phyloP scores from a whole-genome alignment of 2,113 vertebrate species.

The Halcyon malimbica region DNA sequence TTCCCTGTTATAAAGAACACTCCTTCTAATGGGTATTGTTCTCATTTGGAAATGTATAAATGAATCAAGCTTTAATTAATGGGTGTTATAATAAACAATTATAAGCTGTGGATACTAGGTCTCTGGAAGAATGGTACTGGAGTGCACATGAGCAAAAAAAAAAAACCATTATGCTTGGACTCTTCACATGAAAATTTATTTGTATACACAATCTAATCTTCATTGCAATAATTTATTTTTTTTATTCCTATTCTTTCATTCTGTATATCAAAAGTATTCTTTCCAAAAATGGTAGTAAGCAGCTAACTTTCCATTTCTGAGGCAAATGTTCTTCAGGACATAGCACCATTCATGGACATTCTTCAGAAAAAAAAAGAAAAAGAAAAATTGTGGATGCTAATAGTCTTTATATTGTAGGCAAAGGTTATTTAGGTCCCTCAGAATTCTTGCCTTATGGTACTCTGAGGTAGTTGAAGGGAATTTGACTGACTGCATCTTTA shows the following conservation, averaged over 20 bases:
- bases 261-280: not conserved
- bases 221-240: not conserved
- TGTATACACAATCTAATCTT: not conserved
- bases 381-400: not conserved
- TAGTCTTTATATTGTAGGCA: not conserved
- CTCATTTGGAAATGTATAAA: not conserved
- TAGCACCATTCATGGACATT: not conserved
- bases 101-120: not conserved
- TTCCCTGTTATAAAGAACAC: not conserved
- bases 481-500: not conserved
- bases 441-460: not conserved
- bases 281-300: not conserved
- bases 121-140: not conserved
- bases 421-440: not conserved
- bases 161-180: rapidly evolving
- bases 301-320: not conserved
- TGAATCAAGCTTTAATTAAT: not conserved
- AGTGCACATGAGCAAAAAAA: not conserved
- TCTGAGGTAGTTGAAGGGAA: not conserved
- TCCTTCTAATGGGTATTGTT: not conserved
- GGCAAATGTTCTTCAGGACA: not conserved
- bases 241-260: not conserved
- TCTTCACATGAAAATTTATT: not conserved
- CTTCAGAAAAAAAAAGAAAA: not conserved
- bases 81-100: not conserved